Conservation (phyloP, 2,113 vertebrate genomes). For the Bostrychus sinensis region DNA sequence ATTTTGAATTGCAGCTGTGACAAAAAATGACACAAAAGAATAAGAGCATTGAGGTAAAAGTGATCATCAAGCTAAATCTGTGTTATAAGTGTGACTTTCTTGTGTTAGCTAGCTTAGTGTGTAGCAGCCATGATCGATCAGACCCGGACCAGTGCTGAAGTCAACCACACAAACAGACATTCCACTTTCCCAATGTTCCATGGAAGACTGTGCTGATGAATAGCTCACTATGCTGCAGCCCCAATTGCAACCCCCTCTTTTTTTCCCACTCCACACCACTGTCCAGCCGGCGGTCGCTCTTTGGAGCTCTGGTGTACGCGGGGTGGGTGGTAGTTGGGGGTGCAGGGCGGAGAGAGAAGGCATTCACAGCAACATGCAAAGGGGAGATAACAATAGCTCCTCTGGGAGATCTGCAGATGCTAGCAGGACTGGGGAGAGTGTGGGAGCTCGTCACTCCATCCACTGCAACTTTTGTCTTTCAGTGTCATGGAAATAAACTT, state of each 20-base stretch:
- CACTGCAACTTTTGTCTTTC: too few relatives aligned
- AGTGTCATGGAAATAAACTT: too few relatives aligned
- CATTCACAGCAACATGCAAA: constrained; percentile 68
- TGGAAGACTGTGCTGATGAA: constrained; percentile 74
- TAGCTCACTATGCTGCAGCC: constrained; percentile 69
- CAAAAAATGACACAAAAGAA: constrained; percentile 9
- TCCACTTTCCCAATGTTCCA: constrained; percentile 82
- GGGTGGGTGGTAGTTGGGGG: constrained; percentile 65
- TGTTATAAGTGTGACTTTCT: constrained; percentile 18
- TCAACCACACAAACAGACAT: constrained; percentile 79
- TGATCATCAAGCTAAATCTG: constrained; percentile 12
- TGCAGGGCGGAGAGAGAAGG: constrained; percentile 65
- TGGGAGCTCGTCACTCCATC: constrained; percentile 52
- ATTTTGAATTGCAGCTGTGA: background rate
- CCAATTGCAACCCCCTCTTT: constrained; percentile 51
- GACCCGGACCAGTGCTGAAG: constrained; percentile 71
- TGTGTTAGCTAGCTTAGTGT: constrained; percentile 23
- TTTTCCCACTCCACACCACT: constrained; percentile 56
- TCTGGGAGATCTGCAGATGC: constrained; percentile 81
- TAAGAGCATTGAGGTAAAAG: background rate
- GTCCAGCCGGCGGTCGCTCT: constrained; percentile 70
- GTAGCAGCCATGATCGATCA: constrained; percentile 73
- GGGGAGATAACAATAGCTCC: constrained; percentile 79
- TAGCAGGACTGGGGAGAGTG: constrained; percentile 51
- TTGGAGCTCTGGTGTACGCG: constrained; percentile 61